Evolutionary conservation across 2,888 invertebrate genomes (phyloP).

Genomic region (Agrilus mali): DNA sequence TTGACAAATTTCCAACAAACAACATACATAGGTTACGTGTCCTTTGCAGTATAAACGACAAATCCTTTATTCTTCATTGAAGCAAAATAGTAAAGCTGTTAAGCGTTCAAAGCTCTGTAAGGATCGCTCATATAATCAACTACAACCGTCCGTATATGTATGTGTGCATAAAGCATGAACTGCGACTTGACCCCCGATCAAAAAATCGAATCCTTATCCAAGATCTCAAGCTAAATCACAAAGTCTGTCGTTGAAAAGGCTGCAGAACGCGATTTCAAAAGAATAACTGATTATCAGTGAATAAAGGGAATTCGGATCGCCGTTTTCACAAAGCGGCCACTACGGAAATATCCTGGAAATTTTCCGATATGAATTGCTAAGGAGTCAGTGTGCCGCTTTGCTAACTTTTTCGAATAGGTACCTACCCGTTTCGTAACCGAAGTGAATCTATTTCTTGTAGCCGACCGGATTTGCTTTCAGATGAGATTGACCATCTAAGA

Average conservation of each 20-base stretch:
- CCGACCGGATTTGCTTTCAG: constrained; percentile 29
- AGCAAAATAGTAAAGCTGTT: no score
- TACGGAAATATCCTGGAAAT: constrained; percentile 19
- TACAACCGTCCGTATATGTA: no score
- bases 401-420: constrained; percentile 7
- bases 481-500: constrained; percentile 34
- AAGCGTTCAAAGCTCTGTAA: no score
- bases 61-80: no score
- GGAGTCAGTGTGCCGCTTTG: no score
- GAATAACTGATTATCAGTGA: constrained; percentile 32
- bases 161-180: no score
- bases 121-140: no score
- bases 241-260: constrained; percentile 31
- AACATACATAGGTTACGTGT: no score
- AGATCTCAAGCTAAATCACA: constrained; percentile 28
- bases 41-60: no score
- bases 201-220: constrained; percentile 27
- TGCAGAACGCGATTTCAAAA: constrained; percentile 30
- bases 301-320: constrained; percentile 23
- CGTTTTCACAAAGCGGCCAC: background rate
- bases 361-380: no score
- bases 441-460: constrained; percentile 31
- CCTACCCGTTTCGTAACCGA: constrained; percentile 18
- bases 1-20: no score
- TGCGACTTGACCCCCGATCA: constrained; percentile 25